Base-by-base conservation (phyloP, 1,140 invertebrate genomes). In the Ceratitis capitata region DNA sequence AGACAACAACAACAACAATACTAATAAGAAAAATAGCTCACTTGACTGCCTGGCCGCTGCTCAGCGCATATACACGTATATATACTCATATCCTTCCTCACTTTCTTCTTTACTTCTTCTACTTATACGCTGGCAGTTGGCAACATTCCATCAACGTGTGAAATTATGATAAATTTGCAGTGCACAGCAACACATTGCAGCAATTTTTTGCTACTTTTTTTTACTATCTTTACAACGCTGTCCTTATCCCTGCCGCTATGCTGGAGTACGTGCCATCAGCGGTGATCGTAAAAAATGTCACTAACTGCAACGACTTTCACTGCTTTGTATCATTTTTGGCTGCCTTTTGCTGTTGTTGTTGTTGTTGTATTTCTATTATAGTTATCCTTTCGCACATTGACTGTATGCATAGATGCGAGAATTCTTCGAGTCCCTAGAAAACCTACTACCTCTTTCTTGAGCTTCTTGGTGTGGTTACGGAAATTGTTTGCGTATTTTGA, bases 401-500 rank as follows among this genome's bases (percentile, higher is more conserved):
- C 32, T 29, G 29, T 61, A 12, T 29, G 29, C 29, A 12, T 69
- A 78, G 26, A 78, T 78, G 69, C 69, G 45, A 78, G n/a, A 78
- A 45, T 78, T 78, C 42, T 7, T 26, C 26, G 3, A 12, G 29
- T 45, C 69, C 42, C n/a, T n/a, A n/a, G n/a, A n/a, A n/a, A n/a
- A n/a, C n/a, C n/a, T n/a, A n/a, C n/a, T 78, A 9, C 51, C 69
- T 23, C 56, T 56, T 14, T 69, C 12, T 14, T 45, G 39, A n/a
- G 39, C 35, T 74, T n/a, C n/a, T 74, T 74, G 64, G 64, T 74
- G 64, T 74, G 64, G 64, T 16, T 74, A 42, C 29, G 64, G 14
- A 45, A 74, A 74, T n/a, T 78, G 69, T 26, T 56, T 78, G 69
- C 39, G n/a, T 35, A 78, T 83, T 83, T 83, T 83, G 82, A 83